Evolutionary conservation across 2,797 vertebrate species (phyloP).

Genomic region (Emys orbicularis): DNA sequence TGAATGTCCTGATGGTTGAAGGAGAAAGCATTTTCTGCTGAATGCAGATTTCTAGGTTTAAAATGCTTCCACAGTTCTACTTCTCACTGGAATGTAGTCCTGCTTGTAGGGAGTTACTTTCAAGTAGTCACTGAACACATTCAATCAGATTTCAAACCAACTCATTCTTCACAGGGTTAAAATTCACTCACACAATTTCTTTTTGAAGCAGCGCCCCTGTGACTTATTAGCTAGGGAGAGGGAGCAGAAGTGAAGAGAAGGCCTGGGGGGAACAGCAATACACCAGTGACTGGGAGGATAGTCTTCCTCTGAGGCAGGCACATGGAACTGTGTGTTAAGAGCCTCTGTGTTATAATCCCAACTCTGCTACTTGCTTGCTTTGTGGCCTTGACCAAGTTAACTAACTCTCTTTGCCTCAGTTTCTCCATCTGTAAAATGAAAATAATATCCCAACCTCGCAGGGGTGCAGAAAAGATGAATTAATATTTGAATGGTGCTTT

Average conservation of each 20-base stretch:
- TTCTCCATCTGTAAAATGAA: neutral
- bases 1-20: neutral
- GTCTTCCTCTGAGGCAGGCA: neutral
- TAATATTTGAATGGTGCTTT: neutral
- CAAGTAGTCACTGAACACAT: neutral
- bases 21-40: neutral
- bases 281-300: neutral
- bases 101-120: neutral
- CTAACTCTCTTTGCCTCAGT: neutral
- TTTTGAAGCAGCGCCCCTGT: neutral
- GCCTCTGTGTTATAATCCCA: neutral
- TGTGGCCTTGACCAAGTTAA: neutral
- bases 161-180: neutral
- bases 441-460: neutral
- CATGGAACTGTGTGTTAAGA: neutral
- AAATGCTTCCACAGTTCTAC: neutral
- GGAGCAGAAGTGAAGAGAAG: too few relatives aligned
- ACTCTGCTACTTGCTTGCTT: neutral
- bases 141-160: neutral
- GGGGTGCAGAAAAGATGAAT: neutral
- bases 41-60: neutral
- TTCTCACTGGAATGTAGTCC: neutral
- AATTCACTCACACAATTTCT: neutral
- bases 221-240: neutral
- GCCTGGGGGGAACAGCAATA: neutral